Conservation (phyloP, 2,113 vertebrate genomes). For the Zapornia atra region DNA sequence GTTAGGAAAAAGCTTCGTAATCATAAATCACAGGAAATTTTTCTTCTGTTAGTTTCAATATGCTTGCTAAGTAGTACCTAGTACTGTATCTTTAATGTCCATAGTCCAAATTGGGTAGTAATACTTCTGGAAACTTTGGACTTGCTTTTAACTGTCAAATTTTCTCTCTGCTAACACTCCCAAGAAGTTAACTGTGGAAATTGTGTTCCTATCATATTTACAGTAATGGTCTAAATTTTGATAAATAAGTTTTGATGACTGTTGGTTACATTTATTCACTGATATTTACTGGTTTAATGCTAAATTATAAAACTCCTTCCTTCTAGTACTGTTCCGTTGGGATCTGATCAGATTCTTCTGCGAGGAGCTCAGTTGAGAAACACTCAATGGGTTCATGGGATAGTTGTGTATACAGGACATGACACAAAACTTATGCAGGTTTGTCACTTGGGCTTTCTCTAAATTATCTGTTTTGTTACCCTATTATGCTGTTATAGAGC, state of each 20-base stretch:
- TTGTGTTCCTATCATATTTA: neutral
- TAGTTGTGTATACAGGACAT: conserved; percentile 97
- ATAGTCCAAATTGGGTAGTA: neutral
- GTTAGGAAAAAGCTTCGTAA: neutral
- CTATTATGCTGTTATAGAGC: neutral
- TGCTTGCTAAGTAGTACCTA: neutral
- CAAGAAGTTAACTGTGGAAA: neutral
- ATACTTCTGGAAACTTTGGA: neutral
- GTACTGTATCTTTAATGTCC: neutral
- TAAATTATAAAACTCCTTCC: neutral
- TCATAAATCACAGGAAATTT: neutral
- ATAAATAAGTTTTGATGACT: neutral
- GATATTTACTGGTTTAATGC: neutral
- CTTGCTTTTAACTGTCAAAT: neutral
- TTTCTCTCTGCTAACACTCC: neutral
- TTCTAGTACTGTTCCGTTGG: conserved; percentile 88
- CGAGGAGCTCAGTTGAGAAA: conserved; percentile 97
- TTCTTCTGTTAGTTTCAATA: neutral
- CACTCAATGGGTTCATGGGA: conserved; percentile 96
- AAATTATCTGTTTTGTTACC: neutral
- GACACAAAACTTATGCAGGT: conserved; percentile 99
- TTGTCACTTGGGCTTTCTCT: neutral
- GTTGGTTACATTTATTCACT: neutral
- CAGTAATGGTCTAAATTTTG: neutral
- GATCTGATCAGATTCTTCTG: conserved; percentile 96